Percentiles rank a stretch among this genome's conserved stretches.
These are phyloP conservation scores for Ferdinandea cuprea DNA, from an alignment of 2,888 invertebrate species.

Conservation along the genomic window DNA sequence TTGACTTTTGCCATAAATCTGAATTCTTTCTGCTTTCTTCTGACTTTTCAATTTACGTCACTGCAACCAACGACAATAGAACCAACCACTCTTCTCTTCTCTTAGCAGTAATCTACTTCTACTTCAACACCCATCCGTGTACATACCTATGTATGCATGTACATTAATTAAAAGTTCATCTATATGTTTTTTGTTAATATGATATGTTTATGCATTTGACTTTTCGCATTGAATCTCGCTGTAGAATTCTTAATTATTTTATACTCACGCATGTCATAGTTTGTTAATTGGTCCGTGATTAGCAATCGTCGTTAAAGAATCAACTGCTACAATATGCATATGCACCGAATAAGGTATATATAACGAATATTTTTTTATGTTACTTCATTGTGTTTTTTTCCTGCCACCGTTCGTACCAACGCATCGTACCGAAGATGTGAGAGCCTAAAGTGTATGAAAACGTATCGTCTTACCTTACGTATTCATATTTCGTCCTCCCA, in stretches of 20 bases:
- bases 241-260: conserved; percentile 31
- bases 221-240: conserved; percentile 32
- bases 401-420: conserved; percentile 46
- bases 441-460: conserved; percentile 57
- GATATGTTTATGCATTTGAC: conserved; percentile 9
- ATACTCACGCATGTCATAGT: conserved; percentile 31
- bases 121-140: conserved; percentile 52
- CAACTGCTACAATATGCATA: conserved; percentile 6
- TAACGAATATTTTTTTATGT: conserved; percentile 43
- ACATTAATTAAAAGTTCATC: no score
- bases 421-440: conserved; percentile 50
- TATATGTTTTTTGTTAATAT: conserved; percentile 1
- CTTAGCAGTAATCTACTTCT: conserved; percentile 59
- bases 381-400: conserved; percentile 42
- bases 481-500: conserved; percentile 79
- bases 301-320: conserved; percentile 17
- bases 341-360: conserved; percentile 28
- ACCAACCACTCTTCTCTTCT: conserved; percentile 15
- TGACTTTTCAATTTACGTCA: conserved; percentile 65
- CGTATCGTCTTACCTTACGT: conserved; percentile 68
- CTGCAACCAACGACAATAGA: conserved; percentile 50
- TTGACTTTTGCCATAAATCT: conserved; percentile 58
- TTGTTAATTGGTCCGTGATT: conserved; percentile 51
- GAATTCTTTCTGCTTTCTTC: conserved; percentile 45
- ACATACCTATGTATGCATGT: background rate